These are phyloP conservation scores for Pristionchus entomophagus DNA, from an alignment of 2,888 invertebrate species.

Conservation along the genomic window DNA sequence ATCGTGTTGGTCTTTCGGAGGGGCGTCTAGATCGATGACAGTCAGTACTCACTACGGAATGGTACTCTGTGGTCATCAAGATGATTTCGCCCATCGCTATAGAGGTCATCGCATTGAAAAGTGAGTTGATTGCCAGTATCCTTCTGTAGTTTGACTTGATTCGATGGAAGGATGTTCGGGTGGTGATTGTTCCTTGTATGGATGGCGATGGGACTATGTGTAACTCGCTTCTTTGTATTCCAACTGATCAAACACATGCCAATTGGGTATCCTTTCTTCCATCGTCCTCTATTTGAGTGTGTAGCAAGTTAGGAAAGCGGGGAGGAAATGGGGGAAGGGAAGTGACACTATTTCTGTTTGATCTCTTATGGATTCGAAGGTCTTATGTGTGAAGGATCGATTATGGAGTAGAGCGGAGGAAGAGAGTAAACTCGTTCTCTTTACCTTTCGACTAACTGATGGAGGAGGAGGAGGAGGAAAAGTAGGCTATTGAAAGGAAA, in stretches of 20 bases:
- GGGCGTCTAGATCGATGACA: constrained; percentile 60
- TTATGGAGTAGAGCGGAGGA: constrained; percentile 33
- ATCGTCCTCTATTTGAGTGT: constrained; percentile 42
- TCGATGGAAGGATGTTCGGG: not conserved
- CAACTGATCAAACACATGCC: constrained; percentile 34
- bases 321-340: constrained; percentile 26
- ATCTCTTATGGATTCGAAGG: constrained; percentile 35
- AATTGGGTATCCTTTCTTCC: constrained; percentile 37
- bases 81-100: constrained; percentile 73
- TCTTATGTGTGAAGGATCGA: constrained; percentile 30
- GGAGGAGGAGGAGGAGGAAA: not conserved
- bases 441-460: constrained; percentile 41
- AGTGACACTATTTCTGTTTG: constrained; percentile 42
- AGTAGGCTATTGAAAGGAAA: too few species aligned
- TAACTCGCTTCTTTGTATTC: not conserved
- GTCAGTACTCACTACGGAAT: constrained; percentile 73
- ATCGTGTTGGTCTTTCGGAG: constrained; percentile 14
- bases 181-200: not conserved
- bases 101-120: constrained; percentile 74
- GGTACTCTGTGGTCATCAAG: constrained; percentile 70
- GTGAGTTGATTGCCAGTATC: constrained; percentile 54
- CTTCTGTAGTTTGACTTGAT: not conserved
- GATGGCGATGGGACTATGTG: not conserved
- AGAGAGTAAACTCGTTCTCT: constrained; percentile 39
- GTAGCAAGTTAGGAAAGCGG: constrained; percentile 37